phyloP scores from a whole-genome alignment of 2,888 invertebrate genomes.

The Helobdella robusta region DNA sequence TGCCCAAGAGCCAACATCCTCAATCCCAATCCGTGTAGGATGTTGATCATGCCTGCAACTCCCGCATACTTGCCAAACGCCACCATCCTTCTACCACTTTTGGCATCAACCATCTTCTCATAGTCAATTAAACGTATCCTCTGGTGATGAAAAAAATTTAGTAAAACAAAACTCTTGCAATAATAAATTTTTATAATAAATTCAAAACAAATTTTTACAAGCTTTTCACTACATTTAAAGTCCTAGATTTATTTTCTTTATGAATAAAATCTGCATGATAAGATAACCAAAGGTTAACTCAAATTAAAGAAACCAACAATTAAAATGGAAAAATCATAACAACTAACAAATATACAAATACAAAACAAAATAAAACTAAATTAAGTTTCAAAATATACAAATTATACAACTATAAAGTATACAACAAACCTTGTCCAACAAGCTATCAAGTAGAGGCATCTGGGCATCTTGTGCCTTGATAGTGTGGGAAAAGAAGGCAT shows the following conservation, averaged over 20 bases:
- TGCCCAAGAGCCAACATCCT: slow-evolving; percentile 87
- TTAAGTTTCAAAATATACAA: too few relatives aligned
- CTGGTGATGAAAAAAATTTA: too few relatives aligned
- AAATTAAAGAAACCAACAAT: not conserved
- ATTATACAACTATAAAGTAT: too few relatives aligned
- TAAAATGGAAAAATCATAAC: not conserved
- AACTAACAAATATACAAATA: too few relatives aligned
- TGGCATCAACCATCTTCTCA: slow-evolving; percentile 81
- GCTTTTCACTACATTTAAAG: too few relatives aligned
- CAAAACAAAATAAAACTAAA: too few relatives aligned
- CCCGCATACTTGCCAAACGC: slow-evolving; percentile 98
- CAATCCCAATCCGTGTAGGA: slow-evolving; percentile 89
- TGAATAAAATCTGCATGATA: not conserved
- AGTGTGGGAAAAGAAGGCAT: slow-evolving; percentile 96
- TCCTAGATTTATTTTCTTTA: too few relatives aligned
- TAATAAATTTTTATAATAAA: too few relatives aligned
- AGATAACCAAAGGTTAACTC: not conserved
- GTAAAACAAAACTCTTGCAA: too few relatives aligned
- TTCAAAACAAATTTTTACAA: too few relatives aligned
- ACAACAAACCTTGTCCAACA: slow-evolving; percentile 66
- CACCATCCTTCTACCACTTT: slow-evolving; percentile 81
- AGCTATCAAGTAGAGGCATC: slow-evolving; percentile 90
- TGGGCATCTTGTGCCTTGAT: slow-evolving; percentile 98
- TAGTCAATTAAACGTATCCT: slow-evolving; percentile 93
- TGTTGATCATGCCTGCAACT: slow-evolving; percentile 96